Conservation (phyloP, 2,113 vertebrate species). For the Helogale parvula region DNA sequence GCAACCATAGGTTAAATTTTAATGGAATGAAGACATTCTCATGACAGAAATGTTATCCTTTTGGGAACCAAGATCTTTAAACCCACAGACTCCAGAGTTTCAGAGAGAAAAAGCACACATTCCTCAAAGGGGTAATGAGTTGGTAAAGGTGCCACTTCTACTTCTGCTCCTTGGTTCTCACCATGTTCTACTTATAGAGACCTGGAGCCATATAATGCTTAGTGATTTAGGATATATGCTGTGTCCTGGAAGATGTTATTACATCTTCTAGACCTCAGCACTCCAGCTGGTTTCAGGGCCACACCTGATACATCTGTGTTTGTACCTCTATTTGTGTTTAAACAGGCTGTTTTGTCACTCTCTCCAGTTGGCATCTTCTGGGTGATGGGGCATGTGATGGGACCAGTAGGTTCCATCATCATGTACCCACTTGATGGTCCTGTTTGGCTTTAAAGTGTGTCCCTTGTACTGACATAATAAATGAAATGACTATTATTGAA, state of each 20-base stretch:
- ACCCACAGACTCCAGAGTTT: background rate
- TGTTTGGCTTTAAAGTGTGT: background rate
- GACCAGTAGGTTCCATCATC: background rate
- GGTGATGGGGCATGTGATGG: background rate
- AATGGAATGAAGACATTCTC: background rate
- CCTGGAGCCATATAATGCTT: background rate
- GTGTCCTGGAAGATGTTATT: background rate
- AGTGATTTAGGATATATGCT: background rate
- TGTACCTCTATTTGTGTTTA: background rate
- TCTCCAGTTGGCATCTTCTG: background rate
- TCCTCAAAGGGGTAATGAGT: background rate
- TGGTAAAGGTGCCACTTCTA: background rate
- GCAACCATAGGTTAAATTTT: background rate
- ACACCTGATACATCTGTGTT: no score
- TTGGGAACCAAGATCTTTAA: background rate
- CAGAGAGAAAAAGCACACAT: background rate
- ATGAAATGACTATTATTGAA: background rate
- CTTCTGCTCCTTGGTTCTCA: background rate
- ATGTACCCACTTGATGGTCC: background rate
- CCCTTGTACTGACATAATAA: background rate
- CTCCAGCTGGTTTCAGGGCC: no score
- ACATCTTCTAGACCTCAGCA: no score
- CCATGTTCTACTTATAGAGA: background rate
- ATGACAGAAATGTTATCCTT: background rate
- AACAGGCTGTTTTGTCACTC: background rate